Evolutionary conservation across 23 tunicate genomes (phyloP).

Genomic region (Aplidium turbinatum): DNA sequence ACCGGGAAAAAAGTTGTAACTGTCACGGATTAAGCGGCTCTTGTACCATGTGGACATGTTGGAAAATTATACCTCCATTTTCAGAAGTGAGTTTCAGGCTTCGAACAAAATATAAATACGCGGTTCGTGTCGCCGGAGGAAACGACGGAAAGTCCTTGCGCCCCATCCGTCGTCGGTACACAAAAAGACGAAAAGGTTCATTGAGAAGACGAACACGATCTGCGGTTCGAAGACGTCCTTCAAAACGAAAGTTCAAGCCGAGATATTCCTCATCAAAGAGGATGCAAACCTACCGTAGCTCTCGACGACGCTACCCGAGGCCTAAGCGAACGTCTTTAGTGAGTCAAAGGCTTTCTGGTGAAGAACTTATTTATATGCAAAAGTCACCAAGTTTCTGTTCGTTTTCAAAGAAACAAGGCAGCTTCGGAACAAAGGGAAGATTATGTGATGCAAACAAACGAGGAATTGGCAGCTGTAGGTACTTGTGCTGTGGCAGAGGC

Average conservation of each 20-base stretch:
- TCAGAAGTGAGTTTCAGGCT: slow-evolving; percentile 26
- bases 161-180: not conserved
- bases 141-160: slow-evolving; percentile 37
- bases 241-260: not conserved
- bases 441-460: slow-evolving; percentile 41
- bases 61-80: slow-evolving; percentile 51
- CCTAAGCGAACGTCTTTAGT: not conserved
- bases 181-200: not conserved
- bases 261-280: not conserved
- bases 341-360: slow-evolving; percentile 1
- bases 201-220: not conserved
- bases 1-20: slow-evolving; percentile 34
- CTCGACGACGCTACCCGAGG: not conserved
- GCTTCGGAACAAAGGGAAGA: slow-evolving; percentile 60
- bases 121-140: slow-evolving; percentile 42
- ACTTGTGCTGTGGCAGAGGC: slow-evolving; percentile 75
- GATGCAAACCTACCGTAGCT: not conserved
- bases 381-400: slow-evolving; percentile 64
- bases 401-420: slow-evolving; percentile 30
- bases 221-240: not conserved
- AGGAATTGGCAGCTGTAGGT: slow-evolving; percentile 54
- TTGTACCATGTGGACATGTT: slow-evolving; percentile 65
- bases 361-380: slow-evolving; percentile 34
- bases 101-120: slow-evolving; percentile 36
- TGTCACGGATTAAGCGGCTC: slow-evolving; percentile 77